These are phyloP conservation scores for Hirtodrosophila cameraria DNA, from an alignment of 2,888 invertebrate species.

Conservation along the genomic window DNA sequence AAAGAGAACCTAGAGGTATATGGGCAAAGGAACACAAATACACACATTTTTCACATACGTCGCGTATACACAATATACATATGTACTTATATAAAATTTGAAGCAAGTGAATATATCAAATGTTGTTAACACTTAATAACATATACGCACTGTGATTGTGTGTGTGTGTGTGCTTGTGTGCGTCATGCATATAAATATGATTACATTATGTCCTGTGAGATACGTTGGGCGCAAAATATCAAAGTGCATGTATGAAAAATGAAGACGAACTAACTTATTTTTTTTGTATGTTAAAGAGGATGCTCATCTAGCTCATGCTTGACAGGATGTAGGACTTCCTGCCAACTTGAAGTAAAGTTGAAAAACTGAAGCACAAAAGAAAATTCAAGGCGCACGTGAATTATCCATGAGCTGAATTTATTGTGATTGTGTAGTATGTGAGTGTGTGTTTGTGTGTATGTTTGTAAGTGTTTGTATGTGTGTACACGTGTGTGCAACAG, in stretches of 20 bases:
- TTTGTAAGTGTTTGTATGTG: conserved; percentile 7
- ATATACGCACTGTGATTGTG: background rate
- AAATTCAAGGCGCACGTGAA: conserved; percentile 52
- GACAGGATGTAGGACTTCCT: background rate
- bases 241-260: conserved; percentile 21
- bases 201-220: conserved; percentile 2
- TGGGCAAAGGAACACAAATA: too few species aligned
- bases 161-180: background rate
- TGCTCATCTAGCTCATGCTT: too few species aligned
- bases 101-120: conserved; percentile 47
- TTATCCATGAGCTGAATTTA: conserved; percentile 53
- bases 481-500: conserved; percentile 14
- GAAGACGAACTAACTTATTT: conserved; percentile 35
- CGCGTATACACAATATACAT: conserved; percentile 44
- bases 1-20: background rate
- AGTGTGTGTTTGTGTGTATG: conserved; percentile 2
- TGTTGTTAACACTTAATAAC: conserved; percentile 56
- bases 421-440: conserved; percentile 2
- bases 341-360: conserved; percentile 38
- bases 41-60: conserved; percentile 15
- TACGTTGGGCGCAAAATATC: background rate
- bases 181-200: conserved; percentile 17
- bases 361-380: conserved; percentile 35
- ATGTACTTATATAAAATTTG: background rate
- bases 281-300: too few species aligned